Base-by-base conservation (phyloP, 2,888 invertebrate genomes). In the Acanthosepion pharaonis region DNA sequence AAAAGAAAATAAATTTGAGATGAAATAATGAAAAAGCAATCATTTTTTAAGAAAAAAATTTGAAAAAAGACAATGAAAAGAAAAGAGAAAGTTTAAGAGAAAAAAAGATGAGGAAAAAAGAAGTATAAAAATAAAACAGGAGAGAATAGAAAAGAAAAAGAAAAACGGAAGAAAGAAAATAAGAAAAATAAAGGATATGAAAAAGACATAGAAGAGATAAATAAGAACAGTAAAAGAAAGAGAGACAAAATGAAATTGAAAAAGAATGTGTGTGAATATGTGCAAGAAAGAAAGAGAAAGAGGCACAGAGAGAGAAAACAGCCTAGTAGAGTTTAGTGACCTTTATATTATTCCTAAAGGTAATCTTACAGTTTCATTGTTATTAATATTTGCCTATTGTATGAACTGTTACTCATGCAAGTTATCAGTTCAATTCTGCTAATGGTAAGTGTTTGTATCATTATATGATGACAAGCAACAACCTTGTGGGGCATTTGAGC, bases 331-430 rank as follows among this genome's bases (percentile, higher is more conserved):
- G 78, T 78, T 78, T n/a, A 78, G n/a, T 78, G 78, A 78, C 78
- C 78, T 78, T 78, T 78, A 78, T 78, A 78, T n/a, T 78, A 78
- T 78, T 78, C 78, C 78, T 78, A n/a, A 33, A 78, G 78, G 78
- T 78, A 78, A 78, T 78, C 78, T n/a, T n/a, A 78, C n/a, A 33
- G 78, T 78, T 78, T 78, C 78, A 78, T 78, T 78, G 78, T 78
- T n/a, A 33, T 78, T 78, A 78, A 78, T 78, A 78, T 78, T 78
- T 78, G 78, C 78, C 78, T 15, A 78, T 78, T 78, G 33, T 78
- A n/a, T 78, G 78, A 78, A n/a, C 78, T 33, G 78, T 78, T 78
- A 78, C 78, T 33, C 33, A n/a, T n/a, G 78, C 78, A n/a, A 8
- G 18, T 78, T 78, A 9, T 78, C n/a, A 15, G n/a, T 33, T 78